A percentile compares a stretch with the other conserved stretches of the same genome.
Conservation (phyloP, 2,888 invertebrate species). For the Glyphotaelius pellucidus region DNA sequence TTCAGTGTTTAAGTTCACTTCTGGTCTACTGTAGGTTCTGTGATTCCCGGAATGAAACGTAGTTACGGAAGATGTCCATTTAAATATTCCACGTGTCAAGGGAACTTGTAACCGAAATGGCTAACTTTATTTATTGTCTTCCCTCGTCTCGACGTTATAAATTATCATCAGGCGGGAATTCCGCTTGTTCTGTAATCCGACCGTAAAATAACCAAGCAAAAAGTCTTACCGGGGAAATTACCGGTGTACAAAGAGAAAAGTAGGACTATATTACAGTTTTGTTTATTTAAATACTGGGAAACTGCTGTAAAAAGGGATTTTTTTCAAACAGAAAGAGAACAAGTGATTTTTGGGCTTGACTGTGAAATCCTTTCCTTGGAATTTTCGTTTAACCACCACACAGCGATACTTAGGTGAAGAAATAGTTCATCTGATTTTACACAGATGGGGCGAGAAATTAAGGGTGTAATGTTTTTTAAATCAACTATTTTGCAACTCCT, state of each 20-base stretch:
- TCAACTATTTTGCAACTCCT: too few relatives aligned
- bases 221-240: background rate
- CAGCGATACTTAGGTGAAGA: too few relatives aligned
- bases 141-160: constrained; percentile 37
- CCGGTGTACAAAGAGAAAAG: background rate
- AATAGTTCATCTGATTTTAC: too few relatives aligned
- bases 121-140: constrained; percentile 42
- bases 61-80: constrained; percentile 15
- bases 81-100: constrained; percentile 42
- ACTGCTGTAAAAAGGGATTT: background rate
- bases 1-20: background rate
- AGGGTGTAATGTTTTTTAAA: too few relatives aligned
- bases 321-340: background rate
- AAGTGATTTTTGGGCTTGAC: too few relatives aligned
- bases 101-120: constrained; percentile 39
- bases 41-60: background rate
- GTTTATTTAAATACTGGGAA: background rate
- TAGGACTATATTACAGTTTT: background rate
- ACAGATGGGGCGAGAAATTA: too few relatives aligned
- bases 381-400: too few relatives aligned
- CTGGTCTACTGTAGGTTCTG: background rate
- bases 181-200: constrained; percentile 54
- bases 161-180: constrained; percentile 41
- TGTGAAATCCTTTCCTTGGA: too few relatives aligned
- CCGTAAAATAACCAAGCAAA: constrained; percentile 58